phyloP scores from a whole-genome alignment of 2,888 invertebrate species.

The Amblyjoppa fuscipennis region DNA sequence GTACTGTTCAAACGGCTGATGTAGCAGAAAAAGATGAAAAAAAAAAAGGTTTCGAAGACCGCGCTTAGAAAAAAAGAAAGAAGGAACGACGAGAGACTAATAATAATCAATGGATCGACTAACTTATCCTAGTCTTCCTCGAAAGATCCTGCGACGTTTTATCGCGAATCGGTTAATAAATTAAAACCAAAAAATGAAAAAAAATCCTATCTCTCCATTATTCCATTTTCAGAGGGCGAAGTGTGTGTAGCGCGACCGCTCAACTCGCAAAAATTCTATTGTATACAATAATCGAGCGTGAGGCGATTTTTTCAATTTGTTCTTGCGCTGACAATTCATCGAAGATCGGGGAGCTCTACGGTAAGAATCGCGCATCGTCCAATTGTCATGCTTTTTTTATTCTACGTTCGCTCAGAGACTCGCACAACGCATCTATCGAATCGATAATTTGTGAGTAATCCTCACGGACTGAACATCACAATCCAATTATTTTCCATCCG shows the following conservation, averaged over 20 bases:
- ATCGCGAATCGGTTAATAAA: constrained; percentile 28
- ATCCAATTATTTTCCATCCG: constrained; percentile 7
- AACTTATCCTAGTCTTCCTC: constrained; percentile 44
- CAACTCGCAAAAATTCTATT: constrained; percentile 34
- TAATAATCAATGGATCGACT: constrained; percentile 18
- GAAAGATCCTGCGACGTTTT: constrained; percentile 27
- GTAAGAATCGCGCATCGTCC: constrained; percentile 37
- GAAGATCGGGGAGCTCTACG: constrained; percentile 45
- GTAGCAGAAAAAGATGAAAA: neutral
- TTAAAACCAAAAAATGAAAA: neutral
- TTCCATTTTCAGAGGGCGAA: constrained; percentile 43
- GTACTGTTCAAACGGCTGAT: neutral
- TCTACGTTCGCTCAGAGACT: constrained; percentile 43
- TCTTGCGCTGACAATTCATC: constrained; percentile 18
- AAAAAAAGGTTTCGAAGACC: neutral
- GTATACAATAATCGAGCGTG: constrained; percentile 9
- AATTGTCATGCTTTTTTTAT: constrained; percentile 10
- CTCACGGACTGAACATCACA: constrained; percentile 60
- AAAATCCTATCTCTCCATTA: constrained; percentile 3
- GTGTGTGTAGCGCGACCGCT: constrained; percentile 38
- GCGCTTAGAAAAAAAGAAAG: neutral
- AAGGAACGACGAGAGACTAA: constrained; percentile 1
- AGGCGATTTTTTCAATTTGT: neutral
- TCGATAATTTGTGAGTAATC: constrained; percentile 48
- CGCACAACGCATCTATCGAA: constrained; percentile 19